Evolutionary conservation across 2,113 vertebrate species (phyloP).

Genomic region (Craseonycteris thonglongyai): DNA sequence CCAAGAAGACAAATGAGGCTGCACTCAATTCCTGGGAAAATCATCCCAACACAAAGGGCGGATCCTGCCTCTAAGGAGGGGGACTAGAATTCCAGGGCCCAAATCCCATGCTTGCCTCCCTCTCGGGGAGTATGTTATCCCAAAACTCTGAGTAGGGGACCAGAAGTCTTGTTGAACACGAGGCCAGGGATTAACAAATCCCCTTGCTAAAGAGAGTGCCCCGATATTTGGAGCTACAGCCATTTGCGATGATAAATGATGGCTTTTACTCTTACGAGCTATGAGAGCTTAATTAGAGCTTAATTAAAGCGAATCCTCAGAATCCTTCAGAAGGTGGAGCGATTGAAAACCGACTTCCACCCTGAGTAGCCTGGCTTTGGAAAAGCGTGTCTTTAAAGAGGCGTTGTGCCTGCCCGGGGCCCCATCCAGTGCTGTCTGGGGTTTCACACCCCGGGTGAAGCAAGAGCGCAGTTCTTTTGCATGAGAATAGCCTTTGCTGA

Average conservation of each 20-base stretch:
- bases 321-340: slow-evolving; percentile 49
- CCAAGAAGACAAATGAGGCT: background rate
- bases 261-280: slow-evolving; percentile 44
- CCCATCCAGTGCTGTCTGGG: background rate
- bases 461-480: slow-evolving; percentile 27
- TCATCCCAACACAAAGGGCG: background rate
- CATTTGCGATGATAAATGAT: slow-evolving; percentile 54
- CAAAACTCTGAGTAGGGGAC: background rate
- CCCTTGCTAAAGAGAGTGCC: slow-evolving; percentile 37
- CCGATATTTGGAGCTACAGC: slow-evolving; percentile 42
- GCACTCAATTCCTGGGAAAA: background rate
- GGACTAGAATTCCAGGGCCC: background rate
- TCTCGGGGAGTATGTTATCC: background rate
- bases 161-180: slow-evolving; percentile 32
- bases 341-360: slow-evolving; percentile 48
- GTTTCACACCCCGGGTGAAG: slow-evolving; percentile 33
- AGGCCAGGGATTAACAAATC: background rate
- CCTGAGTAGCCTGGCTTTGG: background rate
- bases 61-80: background rate
- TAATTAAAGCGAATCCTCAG: slow-evolving; percentile 77
- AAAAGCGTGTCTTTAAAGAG: background rate
- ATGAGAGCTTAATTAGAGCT: slow-evolving; percentile 64
- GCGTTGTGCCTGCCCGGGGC: no score
- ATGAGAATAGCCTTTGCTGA: background rate
- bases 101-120: background rate